A percentile compares a stretch with the other conserved stretches of the same genome.
Evolutionary conservation across 1,140 invertebrate genomes (phyloP).

Genomic region (Archivesica marissinica): DNA sequence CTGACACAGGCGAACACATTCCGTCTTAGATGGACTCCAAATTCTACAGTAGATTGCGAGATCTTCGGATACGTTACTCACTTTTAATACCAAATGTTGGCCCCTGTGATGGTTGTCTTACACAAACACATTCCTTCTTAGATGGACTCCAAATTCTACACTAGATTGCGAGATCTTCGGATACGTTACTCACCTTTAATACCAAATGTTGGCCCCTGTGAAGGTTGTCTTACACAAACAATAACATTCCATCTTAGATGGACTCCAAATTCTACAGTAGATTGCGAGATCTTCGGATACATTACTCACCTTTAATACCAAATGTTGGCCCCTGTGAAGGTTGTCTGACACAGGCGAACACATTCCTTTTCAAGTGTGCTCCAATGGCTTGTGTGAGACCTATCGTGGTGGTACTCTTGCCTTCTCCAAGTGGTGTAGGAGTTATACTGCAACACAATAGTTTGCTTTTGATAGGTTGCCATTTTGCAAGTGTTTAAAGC

Average conservation of each 20-base stretch:
- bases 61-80: no score
- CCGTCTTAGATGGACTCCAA: no score
- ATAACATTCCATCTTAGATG: conserved; percentile 94
- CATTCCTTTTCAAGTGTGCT: conserved; percentile 93
- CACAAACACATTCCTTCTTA: conserved; percentile 94
- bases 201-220: conserved; percentile 99
- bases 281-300: no score
- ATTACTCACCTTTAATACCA: conserved; percentile 95
- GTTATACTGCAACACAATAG: conserved; percentile 93
- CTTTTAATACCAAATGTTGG: no score
- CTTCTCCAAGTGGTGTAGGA: conserved; percentile 98
- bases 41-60: no score
- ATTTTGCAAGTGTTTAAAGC: no score
- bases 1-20: no score
- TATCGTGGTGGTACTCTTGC: conserved; percentile 97
- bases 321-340: conserved; percentile 99
- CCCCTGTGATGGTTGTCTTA: conserved; percentile 99
- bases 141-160: conserved; percentile 92
- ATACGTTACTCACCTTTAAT: conserved; percentile 96
- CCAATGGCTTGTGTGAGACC: conserved; percentile 96
- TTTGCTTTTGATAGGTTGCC: no score
- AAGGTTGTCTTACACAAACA: conserved; percentile 98
- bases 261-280: no score
- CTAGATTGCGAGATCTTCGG: no score
- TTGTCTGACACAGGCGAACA: conserved; percentile 98